Evolutionary conservation across 1,140 invertebrate species (phyloP), one percentile per base, ranked within the genome.

Genomic region (Lepidurus arcticus): DNA sequence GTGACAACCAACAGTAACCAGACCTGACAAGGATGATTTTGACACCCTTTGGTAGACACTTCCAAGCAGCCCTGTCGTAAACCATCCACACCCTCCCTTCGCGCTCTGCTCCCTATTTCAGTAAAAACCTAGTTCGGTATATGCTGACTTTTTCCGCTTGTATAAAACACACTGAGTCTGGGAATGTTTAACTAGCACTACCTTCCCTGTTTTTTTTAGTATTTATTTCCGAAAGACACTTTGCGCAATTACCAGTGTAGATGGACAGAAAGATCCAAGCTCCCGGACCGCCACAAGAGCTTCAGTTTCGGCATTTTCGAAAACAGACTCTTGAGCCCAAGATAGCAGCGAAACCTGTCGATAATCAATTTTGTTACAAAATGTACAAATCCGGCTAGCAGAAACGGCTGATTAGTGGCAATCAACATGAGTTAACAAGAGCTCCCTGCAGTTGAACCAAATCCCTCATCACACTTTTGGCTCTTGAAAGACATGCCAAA

Each of bases 11-110:
- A 65, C 53, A 65, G 53, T 21, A 65, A 65, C 53, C 53, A 65
- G 53, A 65, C 53, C 53, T 65, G 53, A 65, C 53, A 65, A 65
- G 53, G 16, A 65, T 65, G 53, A 65, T 65, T 65, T 65, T 65
- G 53, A 65, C 53, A 65, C 53, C 53, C 53, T 65, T 65, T 65
- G 21, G 21, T n/a, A 65, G 53, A 65, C 53, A 65, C 53, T 65
- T 65, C 53, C 53, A 65, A 65, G 53, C 16, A 65, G 53, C 53
- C 53, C 53, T 65, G 53, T 65, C 53, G 53, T 65, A 65, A 65
- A 65, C 53, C 13, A 65, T 65, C 53, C 53, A 65, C 16, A 65
- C 13, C 53, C 53, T 65, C 53, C 53, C 53, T 65, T 65, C 2
- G 21, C 53, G 53, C 53, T 21, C 21, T 65, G 16, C 16, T 47